Conservation (phyloP, 2,888 invertebrate species). For the Drosophila kambysellisi region DNA sequence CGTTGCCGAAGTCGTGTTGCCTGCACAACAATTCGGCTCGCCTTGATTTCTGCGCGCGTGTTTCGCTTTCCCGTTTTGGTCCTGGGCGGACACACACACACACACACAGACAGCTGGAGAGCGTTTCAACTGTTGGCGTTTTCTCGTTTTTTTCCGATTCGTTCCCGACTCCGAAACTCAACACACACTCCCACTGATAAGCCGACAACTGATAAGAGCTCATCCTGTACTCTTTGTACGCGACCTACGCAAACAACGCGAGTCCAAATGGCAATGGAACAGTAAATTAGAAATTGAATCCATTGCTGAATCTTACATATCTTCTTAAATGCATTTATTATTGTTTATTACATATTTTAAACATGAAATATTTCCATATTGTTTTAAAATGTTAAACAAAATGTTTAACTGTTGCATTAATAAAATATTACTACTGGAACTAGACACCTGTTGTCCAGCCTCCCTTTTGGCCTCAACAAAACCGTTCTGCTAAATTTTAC, state of each 20-base stretch:
- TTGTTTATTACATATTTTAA: background rate
- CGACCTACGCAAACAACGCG: conserved; percentile 53
- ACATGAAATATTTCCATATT: background rate
- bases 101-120: conserved; percentile 6
- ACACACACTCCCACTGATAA: conserved; percentile 55
- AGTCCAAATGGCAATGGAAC: conserved; percentile 33
- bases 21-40: conserved; percentile 42
- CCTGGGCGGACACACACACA: background rate
- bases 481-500: background rate
- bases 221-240: conserved; percentile 32
- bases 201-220: conserved; percentile 51
- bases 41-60: conserved; percentile 45
- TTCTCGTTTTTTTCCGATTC: background rate
- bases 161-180: conserved; percentile 62
- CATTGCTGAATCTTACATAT: background rate
- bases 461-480: background rate
- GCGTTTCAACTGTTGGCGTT: conserved; percentile 3
- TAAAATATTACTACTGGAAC: background rate
- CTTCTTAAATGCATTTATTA: background rate
- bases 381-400: background rate
- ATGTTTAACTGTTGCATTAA: too few species aligned
- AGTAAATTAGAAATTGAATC: background rate
- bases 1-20: conserved; percentile 17
- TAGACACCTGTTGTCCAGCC: conserved; percentile 39
- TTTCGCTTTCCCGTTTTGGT: conserved; percentile 12